A percentile compares a stretch with the other conserved stretches of the same genome.
Conservation (phyloP, 2,888 invertebrate genomes). For the Geophilus truncorum region DNA sequence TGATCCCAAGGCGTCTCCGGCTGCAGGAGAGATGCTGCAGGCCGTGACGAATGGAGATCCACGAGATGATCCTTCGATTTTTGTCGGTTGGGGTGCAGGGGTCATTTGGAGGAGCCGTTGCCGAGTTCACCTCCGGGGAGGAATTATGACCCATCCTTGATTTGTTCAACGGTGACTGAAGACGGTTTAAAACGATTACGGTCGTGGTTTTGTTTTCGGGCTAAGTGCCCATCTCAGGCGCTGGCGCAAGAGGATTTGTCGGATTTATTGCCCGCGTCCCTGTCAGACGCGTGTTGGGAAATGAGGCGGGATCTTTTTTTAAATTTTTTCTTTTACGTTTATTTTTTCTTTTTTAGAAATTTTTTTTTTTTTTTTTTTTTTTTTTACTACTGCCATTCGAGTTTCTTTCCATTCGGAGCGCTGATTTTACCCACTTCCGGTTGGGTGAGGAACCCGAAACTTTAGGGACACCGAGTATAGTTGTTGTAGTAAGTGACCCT, state of each 20-base stretch:
- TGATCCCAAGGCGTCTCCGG: background rate
- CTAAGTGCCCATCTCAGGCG: background rate
- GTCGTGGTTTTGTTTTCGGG: background rate
- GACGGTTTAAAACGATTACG: background rate
- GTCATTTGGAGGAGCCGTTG: background rate
- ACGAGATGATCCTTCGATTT: background rate
- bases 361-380: no score
- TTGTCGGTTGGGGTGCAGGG: background rate
- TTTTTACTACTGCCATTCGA: no score
- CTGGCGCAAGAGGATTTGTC: background rate
- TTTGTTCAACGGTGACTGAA: background rate
- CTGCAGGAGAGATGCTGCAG: background rate
- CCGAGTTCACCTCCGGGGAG: background rate
- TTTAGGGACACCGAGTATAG: no score
- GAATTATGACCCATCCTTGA: background rate
- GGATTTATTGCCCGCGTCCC: background rate
- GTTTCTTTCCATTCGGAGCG: no score
- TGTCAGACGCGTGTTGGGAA: background rate
- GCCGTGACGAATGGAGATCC: background rate
- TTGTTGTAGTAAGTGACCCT: no score
- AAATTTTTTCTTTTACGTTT: no score
- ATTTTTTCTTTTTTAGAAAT: no score
- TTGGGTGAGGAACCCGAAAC: no score
- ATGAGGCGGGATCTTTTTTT: no score
- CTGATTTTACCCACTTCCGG: no score